phyloP scores from a whole-genome alignment of 2,888 invertebrate species.

The Dendrolimus houi region DNA sequence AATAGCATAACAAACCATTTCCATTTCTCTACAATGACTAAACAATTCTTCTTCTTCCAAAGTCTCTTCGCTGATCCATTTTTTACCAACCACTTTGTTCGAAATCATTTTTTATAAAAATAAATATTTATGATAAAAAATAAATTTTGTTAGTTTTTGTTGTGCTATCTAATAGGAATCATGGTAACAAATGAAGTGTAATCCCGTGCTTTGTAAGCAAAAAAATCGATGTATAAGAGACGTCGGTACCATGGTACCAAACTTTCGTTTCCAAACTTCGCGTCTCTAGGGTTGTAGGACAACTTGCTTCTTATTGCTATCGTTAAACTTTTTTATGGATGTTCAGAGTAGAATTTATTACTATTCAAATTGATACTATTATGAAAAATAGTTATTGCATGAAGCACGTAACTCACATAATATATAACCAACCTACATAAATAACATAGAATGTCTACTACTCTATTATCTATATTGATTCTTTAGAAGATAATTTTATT shows the following conservation, averaged over 20 bases:
- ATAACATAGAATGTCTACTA: too few relatives aligned
- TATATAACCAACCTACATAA: too few relatives aligned
- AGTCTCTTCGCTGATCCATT: conserved; percentile 76
- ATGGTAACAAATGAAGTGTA: conserved; percentile 41
- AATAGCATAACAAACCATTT: conserved; percentile 59
- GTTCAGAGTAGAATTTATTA: conserved; percentile 48
- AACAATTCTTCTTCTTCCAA: conserved; percentile 67
- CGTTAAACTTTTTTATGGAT: conserved; percentile 50
- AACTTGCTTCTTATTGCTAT: conserved; percentile 40
- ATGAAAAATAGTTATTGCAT: conserved; percentile 1
- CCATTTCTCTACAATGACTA: conserved; percentile 67
- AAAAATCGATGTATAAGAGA: conserved; percentile 62
- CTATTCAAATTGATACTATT: conserved; percentile 3
- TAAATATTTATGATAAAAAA: conserved; percentile 14
- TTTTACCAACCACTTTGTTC: conserved; percentile 44
- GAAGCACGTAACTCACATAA: too few relatives aligned
- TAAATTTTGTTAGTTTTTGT: conserved; percentile 6
- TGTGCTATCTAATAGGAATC: conserved; percentile 42
- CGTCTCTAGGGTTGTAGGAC: conserved; percentile 48
- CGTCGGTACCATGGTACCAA: conserved; percentile 63
- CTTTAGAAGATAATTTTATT: too few relatives aligned
- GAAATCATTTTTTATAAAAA: conserved; percentile 35
- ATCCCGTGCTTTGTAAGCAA: conserved; percentile 34
- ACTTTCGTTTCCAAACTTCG: conserved; percentile 18
- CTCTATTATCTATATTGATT: too few relatives aligned